These are phyloP conservation scores for Harmothoe impar DNA, from an alignment of 2,888 invertebrate species.

Conservation along the genomic window DNA sequence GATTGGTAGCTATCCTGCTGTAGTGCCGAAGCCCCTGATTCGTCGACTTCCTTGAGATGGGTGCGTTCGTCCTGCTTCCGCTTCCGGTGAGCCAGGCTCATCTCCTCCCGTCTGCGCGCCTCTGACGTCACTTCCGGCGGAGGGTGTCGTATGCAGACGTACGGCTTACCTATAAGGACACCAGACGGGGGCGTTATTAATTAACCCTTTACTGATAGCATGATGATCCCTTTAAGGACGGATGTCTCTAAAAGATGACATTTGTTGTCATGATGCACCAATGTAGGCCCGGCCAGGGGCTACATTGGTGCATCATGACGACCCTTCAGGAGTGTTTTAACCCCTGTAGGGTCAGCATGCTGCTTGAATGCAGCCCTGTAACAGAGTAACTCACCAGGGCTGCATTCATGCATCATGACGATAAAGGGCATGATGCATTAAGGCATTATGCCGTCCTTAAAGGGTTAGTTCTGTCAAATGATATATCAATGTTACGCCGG, in stretches of 20 bases:
- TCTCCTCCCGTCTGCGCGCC: conserved; percentile 31
- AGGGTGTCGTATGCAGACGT: conserved; percentile 47
- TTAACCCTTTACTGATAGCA: too few species aligned
- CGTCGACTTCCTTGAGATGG: conserved; percentile 41
- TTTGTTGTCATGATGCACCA: too few species aligned
- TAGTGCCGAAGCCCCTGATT: conserved; percentile 13
- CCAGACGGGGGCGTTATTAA: neutral
- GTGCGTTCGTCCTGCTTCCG: conserved; percentile 57
- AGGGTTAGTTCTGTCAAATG: neutral
- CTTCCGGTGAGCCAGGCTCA: conserved; percentile 34
- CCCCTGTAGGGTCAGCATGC: too few species aligned
- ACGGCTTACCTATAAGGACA: conserved; percentile 45
- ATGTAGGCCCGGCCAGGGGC: too few species aligned
- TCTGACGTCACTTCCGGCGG: conserved; percentile 32
- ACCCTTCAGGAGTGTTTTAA: too few species aligned
- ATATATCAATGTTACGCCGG: too few species aligned
- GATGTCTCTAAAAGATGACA: neutral
- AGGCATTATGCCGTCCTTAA: too few species aligned
- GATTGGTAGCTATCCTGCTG: conserved; percentile 55
- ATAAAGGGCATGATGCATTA: too few species aligned
- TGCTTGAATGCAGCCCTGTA: too few species aligned
- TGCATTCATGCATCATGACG: too few species aligned
- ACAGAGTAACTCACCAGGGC: too few species aligned
- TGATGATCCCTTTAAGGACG: neutral
- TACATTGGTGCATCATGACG: too few species aligned